Percentiles rank a stretch among this genome's conserved stretches.
These are phyloP conservation scores for Eudyptes chrysolophus DNA, from an alignment of 2,113 vertebrate species.

Conservation along the genomic window DNA sequence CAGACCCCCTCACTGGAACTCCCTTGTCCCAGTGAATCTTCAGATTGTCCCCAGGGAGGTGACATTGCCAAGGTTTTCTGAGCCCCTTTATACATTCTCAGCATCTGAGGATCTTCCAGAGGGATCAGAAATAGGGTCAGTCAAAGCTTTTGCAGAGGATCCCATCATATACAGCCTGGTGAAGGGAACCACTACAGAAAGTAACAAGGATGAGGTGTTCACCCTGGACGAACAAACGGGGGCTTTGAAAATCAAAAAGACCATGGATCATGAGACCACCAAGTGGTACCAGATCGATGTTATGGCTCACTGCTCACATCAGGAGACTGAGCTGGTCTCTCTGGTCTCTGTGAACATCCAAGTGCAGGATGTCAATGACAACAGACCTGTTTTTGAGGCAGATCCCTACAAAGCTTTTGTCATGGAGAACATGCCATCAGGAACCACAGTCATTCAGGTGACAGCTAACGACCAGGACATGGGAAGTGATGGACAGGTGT, in stretches of 20 bases:
- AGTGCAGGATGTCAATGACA: slow-evolving; percentile 96
- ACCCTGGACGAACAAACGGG: slow-evolving; percentile 87
- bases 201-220: slow-evolving; percentile 90
- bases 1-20: slow-evolving; percentile 88
- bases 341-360: slow-evolving; percentile 92
- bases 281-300: slow-evolving; percentile 96
- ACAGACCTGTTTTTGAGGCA: slow-evolving; percentile 91
- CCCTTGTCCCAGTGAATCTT: slow-evolving; percentile 86
- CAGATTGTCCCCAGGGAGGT: slow-evolving; percentile 90
- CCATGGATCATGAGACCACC: slow-evolving; percentile 91
- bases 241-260: slow-evolving; percentile 85
- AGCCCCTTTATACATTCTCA: slow-evolving; percentile 93
- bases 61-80: slow-evolving; percentile 90
- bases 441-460: slow-evolving; percentile 94
- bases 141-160: slow-evolving; percentile 86
- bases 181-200: slow-evolving; percentile 91
- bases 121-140: slow-evolving; percentile 89
- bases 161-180: slow-evolving; percentile 96
- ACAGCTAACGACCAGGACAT: slow-evolving; percentile 95
- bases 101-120: slow-evolving; percentile 89
- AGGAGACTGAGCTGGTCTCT: slow-evolving; percentile 86
- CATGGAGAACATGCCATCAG: slow-evolving; percentile 92
- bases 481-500: slow-evolving; percentile 88
- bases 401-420: slow-evolving; percentile 91
- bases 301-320: slow-evolving; percentile 87